These are phyloP conservation scores for Chaetogeoica ovagalla DNA, from an alignment of 2,888 invertebrate genomes.

Conservation along the genomic window DNA sequence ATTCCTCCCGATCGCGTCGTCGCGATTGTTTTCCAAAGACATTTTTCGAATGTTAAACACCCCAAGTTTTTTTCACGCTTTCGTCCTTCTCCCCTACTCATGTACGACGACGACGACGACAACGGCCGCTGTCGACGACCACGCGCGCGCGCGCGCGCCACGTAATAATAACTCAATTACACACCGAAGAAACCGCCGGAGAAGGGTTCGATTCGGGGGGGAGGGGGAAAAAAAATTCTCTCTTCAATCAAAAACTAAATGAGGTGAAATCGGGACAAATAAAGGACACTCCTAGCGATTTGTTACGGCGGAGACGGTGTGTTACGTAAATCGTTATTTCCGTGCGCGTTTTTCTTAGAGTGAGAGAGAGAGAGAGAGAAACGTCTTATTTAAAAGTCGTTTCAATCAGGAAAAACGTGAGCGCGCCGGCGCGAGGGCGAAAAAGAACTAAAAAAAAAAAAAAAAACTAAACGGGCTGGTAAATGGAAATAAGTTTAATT, in stretches of 20 bases:
- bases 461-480: constrained; percentile 51
- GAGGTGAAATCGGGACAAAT: constrained; percentile 49
- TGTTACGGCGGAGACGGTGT: not conserved
- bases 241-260: constrained; percentile 52
- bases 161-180: constrained; percentile 52
- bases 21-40: constrained; percentile 40
- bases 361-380: not conserved
- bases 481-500: constrained; percentile 53
- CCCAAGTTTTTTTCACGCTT: constrained; percentile 22
- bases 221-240: constrained; percentile 24
- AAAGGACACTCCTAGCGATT: constrained; percentile 43
- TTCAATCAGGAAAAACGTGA: constrained; percentile 53
- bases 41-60: constrained; percentile 52
- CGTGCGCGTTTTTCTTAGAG: constrained; percentile 10
- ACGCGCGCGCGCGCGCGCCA: not conserved
- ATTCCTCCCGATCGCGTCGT: not conserved
- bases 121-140: not conserved
- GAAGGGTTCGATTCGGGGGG: constrained; percentile 50
- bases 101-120: too few species aligned
- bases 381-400: constrained; percentile 52
- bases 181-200: constrained; percentile 8
- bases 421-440: constrained; percentile 11
- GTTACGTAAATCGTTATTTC: constrained; percentile 8
- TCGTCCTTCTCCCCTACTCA: not conserved
- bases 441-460: constrained; percentile 38